These are phyloP conservation scores for Petrocephalus zakoni DNA, from an alignment of 2,113 vertebrate species.

Conservation along the genomic window DNA sequence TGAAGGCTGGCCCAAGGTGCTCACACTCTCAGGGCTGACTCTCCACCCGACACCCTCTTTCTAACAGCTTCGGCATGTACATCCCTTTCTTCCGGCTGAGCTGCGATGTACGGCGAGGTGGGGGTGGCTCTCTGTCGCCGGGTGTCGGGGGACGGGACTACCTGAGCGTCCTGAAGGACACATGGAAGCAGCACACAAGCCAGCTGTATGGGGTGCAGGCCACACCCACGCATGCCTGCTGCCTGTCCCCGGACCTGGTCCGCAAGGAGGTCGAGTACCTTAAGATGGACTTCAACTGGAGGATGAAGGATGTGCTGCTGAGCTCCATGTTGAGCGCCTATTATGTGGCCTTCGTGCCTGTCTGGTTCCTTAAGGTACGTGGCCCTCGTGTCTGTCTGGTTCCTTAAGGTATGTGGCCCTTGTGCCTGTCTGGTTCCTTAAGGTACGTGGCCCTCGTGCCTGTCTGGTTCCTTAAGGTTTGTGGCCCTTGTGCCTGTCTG, in stretches of 20 bases:
- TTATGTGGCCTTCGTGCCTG: conserved; percentile 94
- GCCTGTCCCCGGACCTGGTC: conserved; percentile 91
- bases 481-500: conserved; percentile 96
- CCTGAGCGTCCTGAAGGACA: conserved; percentile 83
- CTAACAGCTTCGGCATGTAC: conserved; percentile 92
- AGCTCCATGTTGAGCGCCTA: conserved; percentile 98
- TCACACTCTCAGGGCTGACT: neutral
- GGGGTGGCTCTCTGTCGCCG: conserved; percentile 67
- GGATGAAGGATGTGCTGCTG: conserved; percentile 96
- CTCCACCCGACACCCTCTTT: neutral
- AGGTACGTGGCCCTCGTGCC: conserved; percentile 77
- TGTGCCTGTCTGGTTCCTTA: conserved; percentile 95
- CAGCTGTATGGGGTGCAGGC: conserved; percentile 81
- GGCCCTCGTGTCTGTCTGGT: conserved; percentile 80
- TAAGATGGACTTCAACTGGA: conserved; percentile 97
- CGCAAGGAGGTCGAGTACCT: conserved; percentile 93
- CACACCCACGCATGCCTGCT: conserved; percentile 96
- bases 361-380: conserved; percentile 96
- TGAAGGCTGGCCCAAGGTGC: no score
- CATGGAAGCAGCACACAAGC: conserved; percentile 90
- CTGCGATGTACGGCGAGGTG: conserved; percentile 74
- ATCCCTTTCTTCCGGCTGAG: conserved; percentile 90
- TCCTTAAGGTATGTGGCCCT: conserved; percentile 98
- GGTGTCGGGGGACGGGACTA: conserved; percentile 83
- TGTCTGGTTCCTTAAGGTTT: conserved; percentile 97